phyloP scores from a whole-genome alignment of 2,888 invertebrate genomes.

The Ophraella communa region DNA sequence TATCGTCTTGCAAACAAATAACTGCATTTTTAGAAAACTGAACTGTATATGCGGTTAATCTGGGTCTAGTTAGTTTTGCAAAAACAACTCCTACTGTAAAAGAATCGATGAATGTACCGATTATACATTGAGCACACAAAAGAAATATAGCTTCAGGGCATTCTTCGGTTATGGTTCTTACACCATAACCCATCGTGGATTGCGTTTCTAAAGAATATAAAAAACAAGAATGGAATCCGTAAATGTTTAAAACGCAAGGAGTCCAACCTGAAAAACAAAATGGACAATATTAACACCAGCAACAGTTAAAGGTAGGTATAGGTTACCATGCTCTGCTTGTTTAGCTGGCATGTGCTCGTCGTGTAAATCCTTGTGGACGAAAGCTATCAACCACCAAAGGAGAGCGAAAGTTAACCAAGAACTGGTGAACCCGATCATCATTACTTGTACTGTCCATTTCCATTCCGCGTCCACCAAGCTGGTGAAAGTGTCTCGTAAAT shows the following conservation, averaged over 20 bases:
- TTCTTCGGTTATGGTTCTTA: conserved; percentile 84
- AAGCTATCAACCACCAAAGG: conserved; percentile 94
- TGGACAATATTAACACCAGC: too few species aligned
- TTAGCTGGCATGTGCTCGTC: conserved; percentile 63
- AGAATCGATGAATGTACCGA: conserved; percentile 57
- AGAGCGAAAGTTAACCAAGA: conserved; percentile 93
- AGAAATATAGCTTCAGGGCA: conserved; percentile 93
- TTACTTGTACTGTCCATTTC: conserved; percentile 92
- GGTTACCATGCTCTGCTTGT: conserved; percentile 59
- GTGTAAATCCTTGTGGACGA: conserved; percentile 89
- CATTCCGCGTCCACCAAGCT: conserved; percentile 92
- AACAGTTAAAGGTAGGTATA: not conserved
- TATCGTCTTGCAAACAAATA: conserved; percentile 83
- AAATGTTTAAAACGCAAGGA: conserved; percentile 86
- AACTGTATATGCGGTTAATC: conserved; percentile 90
- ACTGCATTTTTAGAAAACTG: conserved; percentile 90
- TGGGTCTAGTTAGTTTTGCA: conserved; percentile 93
- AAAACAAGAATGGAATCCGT: conserved; percentile 90
- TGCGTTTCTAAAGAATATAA: conserved; percentile 96
- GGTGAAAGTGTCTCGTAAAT: conserved; percentile 85
- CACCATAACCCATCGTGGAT: conserved; percentile 89
- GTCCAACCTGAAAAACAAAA: conserved; percentile 62
- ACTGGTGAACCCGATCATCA: conserved; percentile 86
- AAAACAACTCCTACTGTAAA: conserved; percentile 87
- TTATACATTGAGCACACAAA: conserved; percentile 92